Percentiles rank a stretch among this genome's conserved stretches.
These are phyloP conservation scores for Pimpla rufipes DNA, from an alignment of 2,888 invertebrate genomes.

Conservation along the genomic window DNA sequence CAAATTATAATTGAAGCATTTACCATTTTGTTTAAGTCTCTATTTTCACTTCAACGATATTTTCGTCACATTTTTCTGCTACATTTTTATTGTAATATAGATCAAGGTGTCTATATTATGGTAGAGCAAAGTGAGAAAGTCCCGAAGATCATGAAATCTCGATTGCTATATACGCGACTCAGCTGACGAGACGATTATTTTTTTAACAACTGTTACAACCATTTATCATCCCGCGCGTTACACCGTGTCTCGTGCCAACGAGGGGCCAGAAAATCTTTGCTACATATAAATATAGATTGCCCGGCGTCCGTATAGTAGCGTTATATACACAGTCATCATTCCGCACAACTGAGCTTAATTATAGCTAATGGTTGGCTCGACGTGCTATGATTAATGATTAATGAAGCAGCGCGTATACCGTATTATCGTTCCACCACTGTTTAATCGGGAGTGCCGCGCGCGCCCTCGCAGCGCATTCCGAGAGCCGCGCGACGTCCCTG, in stretches of 20 bases:
- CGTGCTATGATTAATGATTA: slow-evolving; percentile 65
- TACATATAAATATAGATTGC: slow-evolving; percentile 69
- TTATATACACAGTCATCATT: slow-evolving; percentile 59
- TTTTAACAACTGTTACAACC: slow-evolving; percentile 47
- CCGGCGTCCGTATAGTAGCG: slow-evolving; percentile 44
- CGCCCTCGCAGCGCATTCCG: slow-evolving; percentile 37
- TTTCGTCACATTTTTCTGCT: too few relatives aligned
- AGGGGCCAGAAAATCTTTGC: slow-evolving; percentile 63
- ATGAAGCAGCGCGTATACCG: slow-evolving; percentile 46
- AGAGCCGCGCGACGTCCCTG: slow-evolving; percentile 21
- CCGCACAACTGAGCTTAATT: slow-evolving; percentile 64
- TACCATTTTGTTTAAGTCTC: too few relatives aligned
- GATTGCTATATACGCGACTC: slow-evolving; percentile 40
- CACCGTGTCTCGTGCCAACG: slow-evolving; percentile 51
- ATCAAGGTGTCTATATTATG: background rate
- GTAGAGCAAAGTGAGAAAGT: background rate
- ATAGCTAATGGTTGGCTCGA: slow-evolving; percentile 67
- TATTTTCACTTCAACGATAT: too few relatives aligned
- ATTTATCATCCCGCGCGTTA: slow-evolving; percentile 54
- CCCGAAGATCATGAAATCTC: background rate
- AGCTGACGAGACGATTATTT: slow-evolving; percentile 56
- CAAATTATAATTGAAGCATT: too few relatives aligned
- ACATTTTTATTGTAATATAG: too few relatives aligned
- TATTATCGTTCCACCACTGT: slow-evolving; percentile 54
- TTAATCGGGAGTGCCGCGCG: slow-evolving; percentile 36